Conservation (phyloP, 2,113 vertebrate genomes). For the Irena cyanogastra region DNA sequence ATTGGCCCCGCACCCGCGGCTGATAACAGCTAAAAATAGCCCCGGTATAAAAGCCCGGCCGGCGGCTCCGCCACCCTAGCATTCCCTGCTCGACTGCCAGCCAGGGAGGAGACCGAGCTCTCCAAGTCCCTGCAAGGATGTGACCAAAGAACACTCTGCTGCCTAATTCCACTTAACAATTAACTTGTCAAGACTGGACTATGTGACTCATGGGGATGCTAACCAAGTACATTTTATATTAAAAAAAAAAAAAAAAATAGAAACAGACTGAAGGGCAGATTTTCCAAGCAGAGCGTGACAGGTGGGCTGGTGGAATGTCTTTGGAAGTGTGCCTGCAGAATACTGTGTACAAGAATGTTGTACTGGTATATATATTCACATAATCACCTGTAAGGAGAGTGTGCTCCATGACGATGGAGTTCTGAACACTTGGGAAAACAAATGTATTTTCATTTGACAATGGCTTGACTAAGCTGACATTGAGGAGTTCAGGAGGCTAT, state of each 20-base stretch:
- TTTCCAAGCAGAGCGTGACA: background rate
- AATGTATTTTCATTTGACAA: background rate
- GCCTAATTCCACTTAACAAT: conserved; percentile 4
- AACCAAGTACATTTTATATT: background rate
- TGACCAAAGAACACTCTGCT: background rate
- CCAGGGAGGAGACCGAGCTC: background rate
- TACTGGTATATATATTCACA: background rate
- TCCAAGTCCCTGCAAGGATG: background rate
- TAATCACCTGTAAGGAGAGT: background rate
- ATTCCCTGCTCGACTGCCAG: background rate
- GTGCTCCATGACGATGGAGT: fast-evolving
- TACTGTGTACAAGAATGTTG: background rate
- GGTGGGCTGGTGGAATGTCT: background rate
- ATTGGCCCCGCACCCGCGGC: background rate
- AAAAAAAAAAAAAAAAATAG: background rate
- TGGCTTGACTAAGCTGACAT: background rate
- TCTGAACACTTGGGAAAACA: background rate
- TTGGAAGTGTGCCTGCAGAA: background rate
- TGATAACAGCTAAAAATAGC: conserved; percentile 59
- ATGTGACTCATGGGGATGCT: background rate
- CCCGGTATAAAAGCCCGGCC: background rate
- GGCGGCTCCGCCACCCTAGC: background rate
- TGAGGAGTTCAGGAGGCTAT: background rate
- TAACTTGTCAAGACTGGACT: background rate
- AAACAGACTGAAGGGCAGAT: background rate